A percentile compares a stretch with the other conserved stretches of the same genome.
Conservation (phyloP, 2,797 vertebrate species). For the Pangasius sanitwongsei region DNA sequence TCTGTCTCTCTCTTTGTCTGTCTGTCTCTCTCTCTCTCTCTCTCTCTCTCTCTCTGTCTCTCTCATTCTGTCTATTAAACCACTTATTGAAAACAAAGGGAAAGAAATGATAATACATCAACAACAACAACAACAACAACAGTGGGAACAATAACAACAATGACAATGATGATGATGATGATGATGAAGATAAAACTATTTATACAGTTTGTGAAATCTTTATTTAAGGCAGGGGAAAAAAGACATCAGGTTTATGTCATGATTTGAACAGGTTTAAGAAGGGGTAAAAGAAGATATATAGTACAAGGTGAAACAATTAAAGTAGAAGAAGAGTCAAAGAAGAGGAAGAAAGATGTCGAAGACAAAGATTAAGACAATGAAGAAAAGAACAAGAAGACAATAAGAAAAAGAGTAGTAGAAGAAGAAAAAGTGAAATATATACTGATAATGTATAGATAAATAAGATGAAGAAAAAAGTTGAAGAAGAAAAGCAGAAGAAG, state of each 20-base stretch:
- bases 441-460: too few species aligned
- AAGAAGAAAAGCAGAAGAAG: too few species aligned
- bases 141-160: not conserved
- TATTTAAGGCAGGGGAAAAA: not conserved
- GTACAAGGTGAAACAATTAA: not conserved
- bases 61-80: not conserved
- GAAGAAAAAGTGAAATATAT: not conserved
- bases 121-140: not conserved
- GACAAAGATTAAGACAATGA: too few species aligned
- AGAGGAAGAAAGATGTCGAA: too few species aligned
- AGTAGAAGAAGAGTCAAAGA: too few species aligned
- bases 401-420: not conserved
- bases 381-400: too few species aligned
- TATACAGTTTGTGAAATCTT: not conserved
- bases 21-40: not conserved
- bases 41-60: not conserved
- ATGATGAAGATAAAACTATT: not conserved
- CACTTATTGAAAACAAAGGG: not conserved
- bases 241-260: not conserved
- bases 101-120: not conserved
- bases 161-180: not conserved
- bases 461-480: too few species aligned
- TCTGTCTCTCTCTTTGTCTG: not conserved
- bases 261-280: not conserved
- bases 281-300: too few species aligned